phyloP scores from a whole-genome alignment of 1,140 invertebrate genomes.

The Augochlora pura region DNA sequence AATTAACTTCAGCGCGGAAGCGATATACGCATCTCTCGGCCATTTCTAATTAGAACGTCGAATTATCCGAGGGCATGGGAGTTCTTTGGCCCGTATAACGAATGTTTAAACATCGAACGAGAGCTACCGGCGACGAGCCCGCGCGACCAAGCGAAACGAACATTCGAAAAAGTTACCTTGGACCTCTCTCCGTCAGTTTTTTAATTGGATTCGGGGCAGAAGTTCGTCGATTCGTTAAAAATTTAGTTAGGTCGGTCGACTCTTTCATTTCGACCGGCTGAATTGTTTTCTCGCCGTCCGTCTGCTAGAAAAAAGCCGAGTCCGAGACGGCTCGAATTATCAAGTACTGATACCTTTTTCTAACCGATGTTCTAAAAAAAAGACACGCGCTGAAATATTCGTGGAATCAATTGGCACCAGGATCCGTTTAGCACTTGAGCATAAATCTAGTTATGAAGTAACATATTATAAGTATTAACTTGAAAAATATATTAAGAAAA shows the following conservation, averaged over 20 bases:
- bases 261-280: conserved; percentile 23
- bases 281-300: conserved; percentile 32
- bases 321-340: background rate
- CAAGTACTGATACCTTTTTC: background rate
- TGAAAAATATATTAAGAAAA: too few species aligned
- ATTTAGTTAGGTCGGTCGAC: conserved; percentile 37
- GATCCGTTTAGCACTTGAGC: too few species aligned
- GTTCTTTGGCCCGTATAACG: conserved; percentile 50
- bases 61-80: conserved; percentile 29
- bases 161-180: conserved; percentile 42
- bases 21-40: conserved; percentile 41
- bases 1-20: conserved; percentile 49
- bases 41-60: conserved; percentile 51
- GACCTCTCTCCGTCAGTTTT: background rate
- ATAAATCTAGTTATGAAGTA: too few species aligned
- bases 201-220: conserved; percentile 44
- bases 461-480: too few species aligned
- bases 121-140: conserved; percentile 27
- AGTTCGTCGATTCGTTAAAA: conserved; percentile 49
- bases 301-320: background rate
- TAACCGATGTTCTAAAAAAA: background rate
- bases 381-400: too few species aligned
- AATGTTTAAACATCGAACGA: conserved; percentile 43
- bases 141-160: conserved; percentile 41
- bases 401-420: too few species aligned